Base-by-base conservation (phyloP, 2,113 vertebrate species). In the Charadrius vociferus region DNA sequence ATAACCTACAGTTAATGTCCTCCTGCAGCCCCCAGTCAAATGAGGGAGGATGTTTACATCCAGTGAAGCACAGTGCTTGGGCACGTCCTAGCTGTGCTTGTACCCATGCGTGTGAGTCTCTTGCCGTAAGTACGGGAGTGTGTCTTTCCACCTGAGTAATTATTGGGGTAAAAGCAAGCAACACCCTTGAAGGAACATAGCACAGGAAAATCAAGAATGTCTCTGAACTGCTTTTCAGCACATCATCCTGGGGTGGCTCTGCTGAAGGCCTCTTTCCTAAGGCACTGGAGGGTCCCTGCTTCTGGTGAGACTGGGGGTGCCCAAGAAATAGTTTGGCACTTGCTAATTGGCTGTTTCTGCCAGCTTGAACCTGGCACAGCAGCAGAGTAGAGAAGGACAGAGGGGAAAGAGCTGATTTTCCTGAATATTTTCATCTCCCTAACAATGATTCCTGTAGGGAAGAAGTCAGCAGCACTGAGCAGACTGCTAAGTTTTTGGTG, bases 171-270 rank as follows among this genome's bases (percentile, higher is more conserved):
- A 90, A 88, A 79, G 19, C 50, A 70, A 87, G 23, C 10, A 56
- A 27, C 3, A 2, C 7, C 12, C 55, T 74, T 37, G 30, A 73
- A 68, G 14, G 34, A 84, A 56, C 9, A 16, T 10, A 43, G 30
- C 36, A 67, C 6, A 39, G 32, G 47, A 36, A 37, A 45, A 49
- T 39, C 0, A 36, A 36, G 81, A 78, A 21, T 43, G 32, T 23
- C 78, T 89, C 72, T 12, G 30, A 81, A 65, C 14, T 74, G 58
- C 39, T 77, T 63, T 89, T 77, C 1, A 6, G 32, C 43, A 18
- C 0, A 0, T 19, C 3, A 2, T 7, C 73, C 36, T 43, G 45
- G 26, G 23, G 6, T 37, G 23, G 37, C 50, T 26, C 45, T 47
- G 45, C 50, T 74, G 50, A 70, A 81, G 71, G 10, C 49, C 43